Percentiles rank a stretch among this genome's conserved stretches.
Evolutionary conservation across 1,140 invertebrate species (phyloP).

Genomic region (Diorhabda sublineata): DNA sequence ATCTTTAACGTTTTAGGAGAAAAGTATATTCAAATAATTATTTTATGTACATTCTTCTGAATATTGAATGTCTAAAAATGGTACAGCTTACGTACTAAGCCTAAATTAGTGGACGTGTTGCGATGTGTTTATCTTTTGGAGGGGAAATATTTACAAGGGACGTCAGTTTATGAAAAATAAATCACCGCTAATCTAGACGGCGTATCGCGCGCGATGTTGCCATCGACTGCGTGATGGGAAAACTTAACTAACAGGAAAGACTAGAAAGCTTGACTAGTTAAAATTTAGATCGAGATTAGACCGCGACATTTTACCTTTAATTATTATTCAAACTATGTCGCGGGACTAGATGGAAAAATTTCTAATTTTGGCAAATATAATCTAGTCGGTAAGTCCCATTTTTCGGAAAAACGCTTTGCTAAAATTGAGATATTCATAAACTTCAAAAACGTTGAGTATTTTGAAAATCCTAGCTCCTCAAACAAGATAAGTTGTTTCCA

Average conservation of each 20-base stretch:
- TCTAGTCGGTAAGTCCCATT: too few species aligned
- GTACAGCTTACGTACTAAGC: slow-evolving; percentile 34
- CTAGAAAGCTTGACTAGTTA: slow-evolving; percentile 25
- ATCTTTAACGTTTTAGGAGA: not conserved
- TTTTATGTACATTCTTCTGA: slow-evolving; percentile 22
- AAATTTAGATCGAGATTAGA: slow-evolving; percentile 7
- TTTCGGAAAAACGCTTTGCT: too few species aligned
- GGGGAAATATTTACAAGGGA: slow-evolving; percentile 32
- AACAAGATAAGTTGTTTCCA: too few species aligned
- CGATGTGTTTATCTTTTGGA: slow-evolving; percentile 46
- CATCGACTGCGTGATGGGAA: slow-evolving; percentile 4
- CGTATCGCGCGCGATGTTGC: slow-evolving; percentile 24
- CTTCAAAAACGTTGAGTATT: too few species aligned
- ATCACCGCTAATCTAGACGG: slow-evolving; percentile 40
- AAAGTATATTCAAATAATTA: not conserved
- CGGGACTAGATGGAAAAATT: not conserved
- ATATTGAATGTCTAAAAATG: slow-evolving; percentile 13
- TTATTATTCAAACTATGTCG: slow-evolving; percentile 1
- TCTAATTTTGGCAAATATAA: slow-evolving; percentile 4
- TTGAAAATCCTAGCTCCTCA: too few species aligned
- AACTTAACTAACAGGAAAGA: slow-evolving; percentile 32
- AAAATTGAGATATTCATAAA: too few species aligned
- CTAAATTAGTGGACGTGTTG: slow-evolving; percentile 48
- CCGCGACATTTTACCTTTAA: not conserved
- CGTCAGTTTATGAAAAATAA: slow-evolving; percentile 42